phyloP scores from a whole-genome alignment of 2,888 invertebrate species.

The Eucriotettix oculatus region DNA sequence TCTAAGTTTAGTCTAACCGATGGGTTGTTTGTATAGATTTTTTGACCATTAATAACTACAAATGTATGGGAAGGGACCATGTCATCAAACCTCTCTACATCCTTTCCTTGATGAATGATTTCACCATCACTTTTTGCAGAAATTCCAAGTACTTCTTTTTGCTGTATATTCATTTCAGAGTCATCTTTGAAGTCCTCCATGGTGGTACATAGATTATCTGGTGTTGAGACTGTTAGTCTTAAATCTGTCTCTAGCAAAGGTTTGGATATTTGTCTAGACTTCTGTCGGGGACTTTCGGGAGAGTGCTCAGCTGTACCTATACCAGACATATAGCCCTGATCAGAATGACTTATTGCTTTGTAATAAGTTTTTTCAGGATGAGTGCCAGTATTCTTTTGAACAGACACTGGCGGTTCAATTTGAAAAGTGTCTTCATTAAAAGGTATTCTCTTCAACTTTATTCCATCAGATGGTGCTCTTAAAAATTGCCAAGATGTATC shows the following conservation, averaged over 20 bases:
- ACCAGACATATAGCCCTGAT: constrained; percentile 4
- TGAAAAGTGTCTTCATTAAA: background rate
- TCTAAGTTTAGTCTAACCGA: background rate
- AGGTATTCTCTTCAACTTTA: background rate
- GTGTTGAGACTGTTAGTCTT: constrained; percentile 1
- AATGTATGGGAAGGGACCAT: background rate
- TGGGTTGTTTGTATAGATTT: background rate
- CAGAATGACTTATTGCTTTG: constrained; percentile 1
- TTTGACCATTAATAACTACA: constrained; percentile 1
- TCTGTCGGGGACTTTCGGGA: constrained; percentile 1
- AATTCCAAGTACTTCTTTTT: background rate
- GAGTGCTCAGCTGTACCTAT: constrained; percentile 2
- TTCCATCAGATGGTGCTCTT: background rate
- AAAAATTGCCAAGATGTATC: constrained; percentile 8
- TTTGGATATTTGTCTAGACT: background rate
- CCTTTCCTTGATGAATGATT: background rate
- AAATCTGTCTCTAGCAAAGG: background rate
- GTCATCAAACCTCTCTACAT: background rate
- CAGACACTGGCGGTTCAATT: background rate
- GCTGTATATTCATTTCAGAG: background rate
- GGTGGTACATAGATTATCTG: background rate
- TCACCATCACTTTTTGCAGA: constrained; percentile 1
- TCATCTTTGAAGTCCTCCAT: background rate
- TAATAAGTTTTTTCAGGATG: too few species aligned
- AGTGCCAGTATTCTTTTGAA: too few species aligned